Base-by-base conservation (phyloP, 2,888 invertebrate species). In the Brenthis hecate region DNA sequence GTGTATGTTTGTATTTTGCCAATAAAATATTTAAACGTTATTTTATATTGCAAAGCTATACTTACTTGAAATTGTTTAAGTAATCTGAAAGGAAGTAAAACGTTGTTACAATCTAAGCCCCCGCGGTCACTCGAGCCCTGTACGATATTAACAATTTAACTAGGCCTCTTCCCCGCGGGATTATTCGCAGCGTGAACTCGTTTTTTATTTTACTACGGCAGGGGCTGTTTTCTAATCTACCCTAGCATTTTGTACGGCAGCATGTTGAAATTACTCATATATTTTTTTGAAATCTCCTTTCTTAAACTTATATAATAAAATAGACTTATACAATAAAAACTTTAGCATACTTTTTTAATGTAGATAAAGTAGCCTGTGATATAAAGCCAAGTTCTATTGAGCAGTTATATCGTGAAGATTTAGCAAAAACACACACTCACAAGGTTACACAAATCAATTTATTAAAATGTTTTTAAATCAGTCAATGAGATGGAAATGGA, bases 131-230 rank as follows among this genome's bases (percentile, higher is more conserved):
- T 54, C 51, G 32, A 23, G 47, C 16, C 55, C 32, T 53, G 36
- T 54, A 50, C 53, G 48, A 54, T 66, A 60, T 66, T 66, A 66
- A 66, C 58, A 54, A 66, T 66, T 58, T 66, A 66, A 58, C 58
- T 28, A 47, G 66, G 58, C 53, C 47, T 54, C 54, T 47, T 60
- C 58, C 58, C 54, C n/a, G 19, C 11, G 58, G 66, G 53, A 47
- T 32, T 53, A 47, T 66, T 66, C 54, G 58, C 16, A 23, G 53
- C 28, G 16, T 66, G 43, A 32, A 66, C 47, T 66, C 66, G 13
- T 23, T 54, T 47, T 43, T 19, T 47, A 53, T 6, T 13, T 50
- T 57, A 16, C 16, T 43, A 43, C 43, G 13, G 36, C n/a, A 50
- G 13, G 6, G 50, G 6, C 36, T 43, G 36, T 43, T 43, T 43